These are phyloP conservation scores for Eilema caniola DNA, from an alignment of 2,888 invertebrate species.

Conservation along the genomic window DNA sequence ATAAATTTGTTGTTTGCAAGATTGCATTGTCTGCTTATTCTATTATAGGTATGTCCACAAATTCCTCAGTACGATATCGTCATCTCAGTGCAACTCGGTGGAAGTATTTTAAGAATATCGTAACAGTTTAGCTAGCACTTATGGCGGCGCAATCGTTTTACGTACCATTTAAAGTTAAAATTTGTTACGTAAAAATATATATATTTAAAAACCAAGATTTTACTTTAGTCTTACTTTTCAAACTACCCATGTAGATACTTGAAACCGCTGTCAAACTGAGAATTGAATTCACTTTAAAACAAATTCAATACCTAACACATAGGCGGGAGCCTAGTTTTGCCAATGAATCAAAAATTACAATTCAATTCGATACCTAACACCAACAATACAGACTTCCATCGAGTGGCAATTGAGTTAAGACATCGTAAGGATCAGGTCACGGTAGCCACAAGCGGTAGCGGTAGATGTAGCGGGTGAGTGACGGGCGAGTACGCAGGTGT, in stretches of 20 bases:
- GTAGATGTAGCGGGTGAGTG: conserved; percentile 9
- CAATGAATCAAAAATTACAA: too few species aligned
- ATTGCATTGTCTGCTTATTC: neutral
- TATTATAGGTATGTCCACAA: conserved; percentile 4
- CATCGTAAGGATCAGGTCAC: neutral
- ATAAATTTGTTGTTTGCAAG: neutral
- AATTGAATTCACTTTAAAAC: too few species aligned
- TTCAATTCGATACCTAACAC: neutral
- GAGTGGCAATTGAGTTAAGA: conserved; percentile 7
- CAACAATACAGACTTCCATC: neutral
- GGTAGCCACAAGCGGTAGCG: neutral
- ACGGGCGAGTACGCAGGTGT: conserved; percentile 82
- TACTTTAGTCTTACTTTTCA: neutral
- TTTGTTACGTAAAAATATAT: too few species aligned
- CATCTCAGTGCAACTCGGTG: neutral
- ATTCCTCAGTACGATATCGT: neutral
- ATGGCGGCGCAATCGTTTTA: neutral
- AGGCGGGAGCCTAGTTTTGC: too few species aligned
- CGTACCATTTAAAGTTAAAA: too few species aligned
- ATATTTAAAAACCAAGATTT: too few species aligned
- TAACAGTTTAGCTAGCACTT: neutral
- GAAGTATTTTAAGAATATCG: neutral
- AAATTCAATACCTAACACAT: neutral
- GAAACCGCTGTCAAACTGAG: neutral
- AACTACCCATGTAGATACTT: neutral